Percentiles rank a stretch among this genome's conserved stretches.
Conservation (phyloP, 1,140 invertebrate genomes). For the Polypedilum pembai region DNA sequence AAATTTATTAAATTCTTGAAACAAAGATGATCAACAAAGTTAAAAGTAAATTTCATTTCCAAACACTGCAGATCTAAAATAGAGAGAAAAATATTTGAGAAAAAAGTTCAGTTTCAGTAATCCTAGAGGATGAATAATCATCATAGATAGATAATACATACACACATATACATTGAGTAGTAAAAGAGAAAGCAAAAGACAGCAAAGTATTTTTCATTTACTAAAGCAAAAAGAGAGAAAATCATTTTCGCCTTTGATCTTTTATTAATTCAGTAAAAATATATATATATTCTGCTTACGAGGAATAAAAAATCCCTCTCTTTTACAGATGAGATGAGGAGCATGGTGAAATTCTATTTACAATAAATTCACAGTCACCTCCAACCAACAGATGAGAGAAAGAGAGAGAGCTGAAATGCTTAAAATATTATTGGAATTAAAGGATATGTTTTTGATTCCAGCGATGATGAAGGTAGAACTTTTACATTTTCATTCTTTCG, state of each 20-base stretch:
- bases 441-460: constrained; percentile 26
- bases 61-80: too few relatives aligned
- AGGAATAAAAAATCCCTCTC: too few relatives aligned
- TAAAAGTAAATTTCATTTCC: too few relatives aligned
- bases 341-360: constrained; percentile 19
- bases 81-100: too few relatives aligned
- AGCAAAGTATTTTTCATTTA: neutral
- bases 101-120: neutral
- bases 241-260: constrained; percentile 26
- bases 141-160: constrained; percentile 18
- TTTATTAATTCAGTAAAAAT: constrained; percentile 25
- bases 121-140: constrained; percentile 13
- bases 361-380: constrained; percentile 23
- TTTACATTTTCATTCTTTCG: neutral
- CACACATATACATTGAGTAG: neutral
- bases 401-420: neutral
- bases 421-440: constrained; percentile 27
- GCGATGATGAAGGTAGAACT: constrained; percentile 8
- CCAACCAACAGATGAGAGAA: neutral
- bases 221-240: neutral
- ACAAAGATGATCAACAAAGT: too few relatives aligned
- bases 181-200: neutral
- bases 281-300: constrained; percentile 9
- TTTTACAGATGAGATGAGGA: neutral
- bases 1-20: too few relatives aligned